Percentiles rank a stretch among this genome's conserved stretches.
Conservation (phyloP, 37 sponge, comb jelly and placozoan species). For the Halisarca cf. caerulea region DNA sequence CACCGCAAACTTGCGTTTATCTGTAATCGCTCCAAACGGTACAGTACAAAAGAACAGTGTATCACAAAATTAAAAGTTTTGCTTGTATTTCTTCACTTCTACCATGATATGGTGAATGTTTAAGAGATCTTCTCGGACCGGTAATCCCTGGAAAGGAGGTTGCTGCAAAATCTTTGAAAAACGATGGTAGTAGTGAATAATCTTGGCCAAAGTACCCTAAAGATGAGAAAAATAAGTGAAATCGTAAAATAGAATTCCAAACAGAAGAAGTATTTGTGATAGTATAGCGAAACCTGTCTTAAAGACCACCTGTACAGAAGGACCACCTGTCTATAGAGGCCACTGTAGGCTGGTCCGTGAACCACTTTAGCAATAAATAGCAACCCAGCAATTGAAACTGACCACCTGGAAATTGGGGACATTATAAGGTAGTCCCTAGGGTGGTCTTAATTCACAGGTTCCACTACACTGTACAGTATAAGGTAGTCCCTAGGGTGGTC, state of each 20-base stretch:
- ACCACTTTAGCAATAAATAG: too few species aligned
- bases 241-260: neutral
- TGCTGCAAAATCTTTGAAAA: slow-evolving; percentile 91
- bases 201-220: slow-evolving; percentile 84
- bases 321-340: too few species aligned
- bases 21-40: neutral
- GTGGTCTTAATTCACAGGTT: too few species aligned
- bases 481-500: too few species aligned
- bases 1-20: neutral
- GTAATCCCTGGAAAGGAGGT: slow-evolving; percentile 81
- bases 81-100: slow-evolving; percentile 91
- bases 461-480: too few species aligned
- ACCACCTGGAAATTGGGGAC: too few species aligned
- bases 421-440: too few species aligned
- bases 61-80: slow-evolving; percentile 57
- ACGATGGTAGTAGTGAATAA: slow-evolving; percentile 97
- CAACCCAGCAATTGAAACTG: too few species aligned
- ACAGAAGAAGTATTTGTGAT: neutral
- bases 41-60: neutral
- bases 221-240: neutral
- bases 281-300: too few species aligned
- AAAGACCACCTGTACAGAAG: too few species aligned
- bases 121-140: slow-evolving; percentile 80
- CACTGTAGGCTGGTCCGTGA: too few species aligned
- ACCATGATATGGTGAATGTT: slow-evolving; percentile 99